phyloP scores from a whole-genome alignment of 2,888 invertebrate genomes.

The Chalcis sispes region DNA sequence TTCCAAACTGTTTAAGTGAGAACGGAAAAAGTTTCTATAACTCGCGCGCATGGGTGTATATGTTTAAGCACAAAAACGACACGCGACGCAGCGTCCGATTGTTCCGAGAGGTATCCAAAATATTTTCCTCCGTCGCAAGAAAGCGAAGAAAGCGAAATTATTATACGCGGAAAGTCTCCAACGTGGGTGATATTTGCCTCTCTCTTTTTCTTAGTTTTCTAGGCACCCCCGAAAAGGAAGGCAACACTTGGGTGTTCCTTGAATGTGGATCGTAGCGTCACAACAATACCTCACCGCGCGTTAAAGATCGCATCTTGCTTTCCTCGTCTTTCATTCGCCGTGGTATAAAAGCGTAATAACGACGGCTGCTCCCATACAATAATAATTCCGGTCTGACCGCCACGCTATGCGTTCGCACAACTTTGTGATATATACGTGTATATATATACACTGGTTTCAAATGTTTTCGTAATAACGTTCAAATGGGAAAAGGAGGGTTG shows the following conservation, averaged over 20 bases:
- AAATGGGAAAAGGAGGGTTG: conserved; percentile 61
- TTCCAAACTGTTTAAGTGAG: too few relatives aligned
- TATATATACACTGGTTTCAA: conserved; percentile 62
- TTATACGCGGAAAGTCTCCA: conserved; percentile 59
- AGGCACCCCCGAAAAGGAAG: background rate
- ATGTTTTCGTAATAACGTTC: conserved; percentile 74
- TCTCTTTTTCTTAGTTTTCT: conserved; percentile 6
- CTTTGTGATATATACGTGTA: conserved; percentile 39
- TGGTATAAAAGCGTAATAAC: conserved; percentile 48
- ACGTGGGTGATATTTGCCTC: conserved; percentile 43
- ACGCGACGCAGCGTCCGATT: conserved; percentile 1
- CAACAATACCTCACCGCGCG: too few relatives aligned
- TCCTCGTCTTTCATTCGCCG: too few relatives aligned
- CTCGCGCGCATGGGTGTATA: too few relatives aligned
- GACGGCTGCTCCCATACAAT: conserved; percentile 32
- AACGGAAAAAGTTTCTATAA: too few relatives aligned
- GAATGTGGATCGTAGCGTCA: background rate
- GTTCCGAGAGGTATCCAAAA: background rate
- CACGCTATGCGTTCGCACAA: too few relatives aligned
- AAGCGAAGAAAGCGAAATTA: too few relatives aligned
- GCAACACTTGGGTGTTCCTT: conserved; percentile 51
- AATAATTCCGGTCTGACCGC: conserved; percentile 47
- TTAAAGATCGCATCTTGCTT: too few relatives aligned
- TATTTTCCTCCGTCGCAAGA: conserved; percentile 43
- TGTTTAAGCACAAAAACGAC: conserved; percentile 11